Percentiles rank a stretch among this genome's conserved stretches.
phyloP scores from a whole-genome alignment of 1,140 invertebrate genomes.

The Drosophila mauritiana region DNA sequence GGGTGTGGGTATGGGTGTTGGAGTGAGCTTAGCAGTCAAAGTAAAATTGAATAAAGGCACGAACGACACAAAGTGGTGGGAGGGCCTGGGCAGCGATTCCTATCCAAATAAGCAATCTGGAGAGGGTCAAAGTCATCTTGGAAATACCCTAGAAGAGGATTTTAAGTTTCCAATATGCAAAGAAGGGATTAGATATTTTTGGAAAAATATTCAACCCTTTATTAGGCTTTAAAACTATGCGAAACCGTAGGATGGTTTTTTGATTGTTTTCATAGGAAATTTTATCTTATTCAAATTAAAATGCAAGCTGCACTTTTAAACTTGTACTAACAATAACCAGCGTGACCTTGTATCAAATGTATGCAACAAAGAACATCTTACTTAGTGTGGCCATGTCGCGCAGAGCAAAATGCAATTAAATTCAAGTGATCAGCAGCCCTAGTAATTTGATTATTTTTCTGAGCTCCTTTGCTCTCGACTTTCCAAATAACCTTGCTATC shows the following conservation, averaged over 20 bases:
- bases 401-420: conserved; percentile 5
- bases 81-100: not conserved
- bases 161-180: conserved; percentile 11
- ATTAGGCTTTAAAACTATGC: not conserved
- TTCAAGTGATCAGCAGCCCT: not conserved
- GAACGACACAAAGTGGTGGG: conserved; percentile 31
- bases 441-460: conserved; percentile 21
- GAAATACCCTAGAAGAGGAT: conserved; percentile 18
- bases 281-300: not conserved
- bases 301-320: no score
- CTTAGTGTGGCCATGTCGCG: not conserved
- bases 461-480: not conserved
- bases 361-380: not conserved
- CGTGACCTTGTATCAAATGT: not conserved
- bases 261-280: no score
- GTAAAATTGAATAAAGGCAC: conserved; percentile 79
- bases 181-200: not conserved
- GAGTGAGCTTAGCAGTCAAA: conserved; percentile 63
- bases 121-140: conserved; percentile 8
- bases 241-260: no score
- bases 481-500: conserved; percentile 25
- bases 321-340: not conserved
- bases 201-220: not conserved
- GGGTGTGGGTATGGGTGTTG: not conserved
- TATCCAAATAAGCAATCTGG: conserved; percentile 34